Evolutionary conservation across 2,888 invertebrate genomes (phyloP), one percentile per base, ranked within the genome.

Genomic region (Hirtodrosophila trivittata): DNA sequence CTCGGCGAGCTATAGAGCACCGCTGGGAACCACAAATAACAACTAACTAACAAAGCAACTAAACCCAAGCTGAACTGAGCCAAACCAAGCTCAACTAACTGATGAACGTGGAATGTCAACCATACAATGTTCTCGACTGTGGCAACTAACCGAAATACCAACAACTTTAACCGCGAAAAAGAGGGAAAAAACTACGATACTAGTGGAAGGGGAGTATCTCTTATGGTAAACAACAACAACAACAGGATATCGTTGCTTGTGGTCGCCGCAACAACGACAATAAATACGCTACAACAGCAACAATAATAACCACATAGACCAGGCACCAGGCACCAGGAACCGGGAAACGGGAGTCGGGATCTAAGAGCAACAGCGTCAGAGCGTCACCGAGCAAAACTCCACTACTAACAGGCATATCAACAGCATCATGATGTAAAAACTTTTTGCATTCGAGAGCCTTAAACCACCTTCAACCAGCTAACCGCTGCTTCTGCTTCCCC

Each of bases 391-490:
- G 55, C 58, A 62, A 59, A 41, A 62, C 62, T 47, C 69, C 51
- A 16, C 67, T 64, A 67, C 66, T 65, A 69, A 76, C 70, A 62
- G 69, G 64, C 83, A 82, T 76, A 87, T 80, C 80, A 77, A 73
- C 72, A 77, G 76, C 82, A 84, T 80, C 83, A 86, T 87, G 87
- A 87, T 87, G 87, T 86, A 87, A 87, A 87, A 87, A 87, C 66
- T 86, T 86, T 63, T 59, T 75, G 72, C 71, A 71, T 75, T 66
- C 67, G 72, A 58, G 64, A 62, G 33, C 75, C 50, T 59, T 57
- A 71, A 63, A 54, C 71, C 71, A 59, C 71, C 71, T 62, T 46
- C 74, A 62, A 59, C 62, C 67, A 51, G 54, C 63, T 62, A 70
- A 70, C 72, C 57, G 26, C 26, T 26, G 16, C 9, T n/a, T 3